These are phyloP conservation scores for Hesperia comma DNA, from an alignment of 2,888 invertebrate genomes.

Conservation along the genomic window DNA sequence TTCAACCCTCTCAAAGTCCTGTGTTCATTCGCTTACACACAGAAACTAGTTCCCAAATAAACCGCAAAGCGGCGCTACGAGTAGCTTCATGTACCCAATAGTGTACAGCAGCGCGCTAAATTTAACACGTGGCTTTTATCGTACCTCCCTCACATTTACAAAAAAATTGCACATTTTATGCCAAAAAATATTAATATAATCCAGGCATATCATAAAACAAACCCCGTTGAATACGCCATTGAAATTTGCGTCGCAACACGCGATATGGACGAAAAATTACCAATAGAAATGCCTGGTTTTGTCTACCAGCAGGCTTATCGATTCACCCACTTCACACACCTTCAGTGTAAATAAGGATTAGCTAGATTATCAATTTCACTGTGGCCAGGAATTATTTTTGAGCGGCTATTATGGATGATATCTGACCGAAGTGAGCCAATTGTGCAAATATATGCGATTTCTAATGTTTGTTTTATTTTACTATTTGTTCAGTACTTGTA, in stretches of 20 bases:
- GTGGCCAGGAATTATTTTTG: conserved; percentile 64
- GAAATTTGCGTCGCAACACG: conserved; percentile 30
- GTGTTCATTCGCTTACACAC: neutral
- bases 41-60: conserved; percentile 16
- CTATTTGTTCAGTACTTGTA: conserved; percentile 58
- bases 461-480: conserved; percentile 49
- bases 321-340: conserved; percentile 72
- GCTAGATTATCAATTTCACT: conserved; percentile 76
- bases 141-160: conserved; percentile 20
- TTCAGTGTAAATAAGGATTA: conserved; percentile 78
- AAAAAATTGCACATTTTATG: conserved; percentile 18
- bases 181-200: conserved; percentile 23
- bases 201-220: conserved; percentile 31
- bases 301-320: conserved; percentile 71
- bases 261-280: conserved; percentile 58
- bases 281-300: conserved; percentile 64
- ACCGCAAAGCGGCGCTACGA: conserved; percentile 40
- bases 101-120: conserved; percentile 13
- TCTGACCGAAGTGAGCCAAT: conserved; percentile 60
- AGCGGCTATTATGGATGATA: conserved; percentile 56
- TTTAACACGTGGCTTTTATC: conserved; percentile 24
- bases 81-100: conserved; percentile 18
- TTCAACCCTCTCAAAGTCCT: neutral
- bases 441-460: conserved; percentile 69
- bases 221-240: conserved; percentile 20